These are phyloP conservation scores for Aphidius gifuensis DNA, from an alignment of 1,140 invertebrate species.

Conservation along the genomic window DNA sequence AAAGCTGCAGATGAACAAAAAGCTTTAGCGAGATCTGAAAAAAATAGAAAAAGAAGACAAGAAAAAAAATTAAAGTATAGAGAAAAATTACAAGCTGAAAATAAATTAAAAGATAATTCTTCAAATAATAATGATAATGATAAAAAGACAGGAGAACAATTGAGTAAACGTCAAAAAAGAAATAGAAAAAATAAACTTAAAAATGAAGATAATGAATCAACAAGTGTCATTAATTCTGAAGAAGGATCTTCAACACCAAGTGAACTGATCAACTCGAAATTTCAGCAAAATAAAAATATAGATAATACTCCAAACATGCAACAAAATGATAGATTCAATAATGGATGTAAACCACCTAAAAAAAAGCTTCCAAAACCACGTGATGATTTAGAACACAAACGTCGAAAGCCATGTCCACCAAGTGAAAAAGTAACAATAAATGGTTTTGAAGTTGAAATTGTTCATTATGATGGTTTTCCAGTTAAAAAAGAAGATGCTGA, in stretches of 20 bases:
- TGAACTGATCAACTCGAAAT: neutral
- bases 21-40: no score
- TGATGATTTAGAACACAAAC: slow-evolving; percentile 46
- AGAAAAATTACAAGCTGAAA: no score
- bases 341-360: neutral
- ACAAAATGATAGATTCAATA: neutral
- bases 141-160: neutral
- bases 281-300: neutral
- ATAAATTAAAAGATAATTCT: no score
- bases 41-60: no score
- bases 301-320: neutral
- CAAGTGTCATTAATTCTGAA: neutral
- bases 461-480: slow-evolving; percentile 67
- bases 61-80: no score
- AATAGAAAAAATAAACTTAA: slow-evolving; percentile 39
- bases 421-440: slow-evolving; percentile 60
- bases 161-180: slow-evolving; percentile 45
- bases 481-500: slow-evolving; percentile 70
- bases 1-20: no score
- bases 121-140: neutral
- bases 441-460: slow-evolving; percentile 62
- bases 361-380: slow-evolving; percentile 37
- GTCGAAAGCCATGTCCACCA: slow-evolving; percentile 55
- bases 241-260: no score
- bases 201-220: slow-evolving; percentile 7